phyloP scores from a whole-genome alignment of 1,140 invertebrate species.

The Rhopalosiphum padi region DNA sequence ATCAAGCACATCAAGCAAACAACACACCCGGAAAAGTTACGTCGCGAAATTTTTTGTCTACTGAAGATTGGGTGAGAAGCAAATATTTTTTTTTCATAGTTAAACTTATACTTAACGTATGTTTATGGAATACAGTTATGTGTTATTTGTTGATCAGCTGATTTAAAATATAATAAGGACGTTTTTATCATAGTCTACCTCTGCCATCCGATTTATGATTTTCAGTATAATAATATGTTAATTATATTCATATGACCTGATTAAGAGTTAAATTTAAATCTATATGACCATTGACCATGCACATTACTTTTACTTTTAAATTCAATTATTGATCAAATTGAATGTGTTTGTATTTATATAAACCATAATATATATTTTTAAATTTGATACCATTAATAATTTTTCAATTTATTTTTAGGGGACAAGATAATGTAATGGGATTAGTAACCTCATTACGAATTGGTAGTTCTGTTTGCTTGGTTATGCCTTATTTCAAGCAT shows the following conservation, averaged over 20 bases:
- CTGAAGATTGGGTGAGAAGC: slow-evolving; percentile 77
- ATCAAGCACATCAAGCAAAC: slow-evolving; percentile 86
- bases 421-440: slow-evolving; percentile 81
- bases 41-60: slow-evolving; percentile 80
- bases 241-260: neutral
- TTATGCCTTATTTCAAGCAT: slow-evolving; percentile 90
- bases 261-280: neutral
- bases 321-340: neutral
- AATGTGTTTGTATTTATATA: neutral
- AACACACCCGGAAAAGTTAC: slow-evolving; percentile 77
- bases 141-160: neutral
- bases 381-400: neutral
- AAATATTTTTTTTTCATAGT: neutral
- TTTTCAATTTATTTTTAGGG: slow-evolving; percentile 68
- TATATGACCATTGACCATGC: neutral
- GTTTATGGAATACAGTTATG: neutral
- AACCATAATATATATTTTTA: neutral
- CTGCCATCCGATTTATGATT: neutral
- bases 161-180: neutral
- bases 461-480: slow-evolving; percentile 82
- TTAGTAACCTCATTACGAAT: slow-evolving; percentile 80
- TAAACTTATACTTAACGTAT: neutral
- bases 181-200: neutral
- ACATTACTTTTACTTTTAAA: neutral
- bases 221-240: neutral